These are phyloP conservation scores for Philonicus albiceps DNA, from an alignment of 2,888 invertebrate species.

Conservation along the genomic window DNA sequence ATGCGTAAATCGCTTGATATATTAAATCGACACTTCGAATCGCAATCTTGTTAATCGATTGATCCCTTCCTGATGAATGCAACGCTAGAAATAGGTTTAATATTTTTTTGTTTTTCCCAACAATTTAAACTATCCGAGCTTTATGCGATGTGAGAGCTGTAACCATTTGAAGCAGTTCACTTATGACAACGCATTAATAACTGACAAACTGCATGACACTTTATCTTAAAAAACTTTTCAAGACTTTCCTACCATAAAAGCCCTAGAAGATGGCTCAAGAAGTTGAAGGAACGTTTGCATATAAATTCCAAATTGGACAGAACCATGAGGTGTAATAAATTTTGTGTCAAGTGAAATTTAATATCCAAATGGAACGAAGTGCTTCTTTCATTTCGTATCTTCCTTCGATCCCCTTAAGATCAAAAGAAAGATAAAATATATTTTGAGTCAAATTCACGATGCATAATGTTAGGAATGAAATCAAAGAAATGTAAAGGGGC, in stretches of 20 bases:
- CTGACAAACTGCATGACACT: neutral
- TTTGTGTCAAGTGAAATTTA: conserved; percentile 2
- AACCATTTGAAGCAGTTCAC: neutral
- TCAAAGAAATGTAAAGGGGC: neutral
- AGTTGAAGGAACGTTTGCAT: neutral
- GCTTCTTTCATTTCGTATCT: neutral
- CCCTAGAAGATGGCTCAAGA: neutral
- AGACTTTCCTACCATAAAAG: neutral
- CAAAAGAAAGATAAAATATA: neutral
- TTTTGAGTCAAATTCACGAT: neutral
- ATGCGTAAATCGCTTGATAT: neutral
- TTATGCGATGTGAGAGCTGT: neutral
- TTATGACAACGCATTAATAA: neutral
- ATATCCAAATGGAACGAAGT: conserved; percentile 2
- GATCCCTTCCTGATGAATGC: neutral
- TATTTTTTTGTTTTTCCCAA: neutral
- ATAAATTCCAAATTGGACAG: neutral
- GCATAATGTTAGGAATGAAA: neutral
- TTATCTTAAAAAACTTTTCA: neutral
- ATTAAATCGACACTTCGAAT: neutral
- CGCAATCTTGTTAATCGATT: neutral
- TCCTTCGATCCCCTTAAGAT: neutral
- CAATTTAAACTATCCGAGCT: neutral
- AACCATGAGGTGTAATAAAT: neutral
- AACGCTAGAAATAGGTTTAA: neutral